Evolutionary conservation across 2,113 vertebrate genomes (phyloP), one percentile per base, ranked within the genome.

Genomic region (Nothoprocta pentlandii): DNA sequence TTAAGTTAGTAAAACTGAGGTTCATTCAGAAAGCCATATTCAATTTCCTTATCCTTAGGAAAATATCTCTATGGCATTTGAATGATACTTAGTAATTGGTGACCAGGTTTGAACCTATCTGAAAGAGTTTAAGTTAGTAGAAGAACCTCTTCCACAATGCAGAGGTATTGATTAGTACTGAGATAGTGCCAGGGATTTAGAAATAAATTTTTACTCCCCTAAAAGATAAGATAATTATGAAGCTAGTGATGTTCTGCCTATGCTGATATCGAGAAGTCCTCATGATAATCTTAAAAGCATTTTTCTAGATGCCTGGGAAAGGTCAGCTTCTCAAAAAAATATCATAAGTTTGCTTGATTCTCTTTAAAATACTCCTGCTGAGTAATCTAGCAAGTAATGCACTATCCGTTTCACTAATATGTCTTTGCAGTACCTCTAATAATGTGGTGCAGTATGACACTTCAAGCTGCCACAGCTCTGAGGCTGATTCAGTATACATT

Each of bases 281-380:
- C 66, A 56, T 13, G 21, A 10, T 70, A 84, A 70, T 32, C 69
- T 53, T 51, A 23, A 41, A 49, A 79, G 30, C 19, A 9, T 22
- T 23, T 76, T 82, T 81, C 16, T 41, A 67, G 4, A 22, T 41
- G 3, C 16, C 32, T 63, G n/a, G 73, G 83, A 79, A 54, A 42
- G 36, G 66, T 5, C 0, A 6, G 36, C 5, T 59, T 21, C 62
- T 32, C 16, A 56, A 49, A 85, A 63, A 44, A 56, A 44, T 5
- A 17, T 46, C 5, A 19, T 42, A 64, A 71, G 2, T 1, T 59
- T 71, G 0, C 4, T n/a, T 62, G 1, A 8, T 75, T 62, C 25
- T 75, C 10, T 28, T 67, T 78, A 49, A 82, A 71, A 42, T 58
- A 25, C 1, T 73, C 4, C 19, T 62, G 4, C 3, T 28, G 16